These are phyloP conservation scores for Psittacula cyanocephala DNA, from an alignment of 2,113 vertebrate species.

Conservation along the genomic window DNA sequence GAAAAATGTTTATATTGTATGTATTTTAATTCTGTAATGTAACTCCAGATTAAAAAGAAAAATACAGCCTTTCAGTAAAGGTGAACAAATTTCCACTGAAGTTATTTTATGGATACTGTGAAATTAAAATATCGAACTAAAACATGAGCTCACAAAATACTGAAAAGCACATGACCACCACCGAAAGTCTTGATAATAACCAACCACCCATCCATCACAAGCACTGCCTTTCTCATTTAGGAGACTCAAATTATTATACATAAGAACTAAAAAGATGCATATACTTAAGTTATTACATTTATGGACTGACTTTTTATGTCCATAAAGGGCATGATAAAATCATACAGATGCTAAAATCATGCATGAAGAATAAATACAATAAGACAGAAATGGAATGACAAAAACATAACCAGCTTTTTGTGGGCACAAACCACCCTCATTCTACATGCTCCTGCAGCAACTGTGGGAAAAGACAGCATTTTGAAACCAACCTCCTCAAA, in stretches of 20 bases:
- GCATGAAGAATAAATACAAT: background rate
- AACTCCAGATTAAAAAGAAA: background rate
- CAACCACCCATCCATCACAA: background rate
- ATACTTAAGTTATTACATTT: background rate
- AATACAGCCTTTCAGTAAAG: background rate
- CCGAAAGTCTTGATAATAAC: background rate
- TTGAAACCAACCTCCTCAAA: background rate
- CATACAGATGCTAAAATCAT: background rate
- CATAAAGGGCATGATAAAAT: background rate
- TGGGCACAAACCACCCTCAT: background rate
- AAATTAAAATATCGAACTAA: background rate
- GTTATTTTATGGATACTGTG: background rate
- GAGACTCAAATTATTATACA: background rate
- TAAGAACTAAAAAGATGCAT: background rate
- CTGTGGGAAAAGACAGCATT: background rate
- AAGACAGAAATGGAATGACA: background rate
- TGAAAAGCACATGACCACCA: background rate
- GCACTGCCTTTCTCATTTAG: background rate
- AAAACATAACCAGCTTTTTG: background rate
- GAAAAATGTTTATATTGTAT: background rate
- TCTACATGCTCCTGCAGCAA: background rate
- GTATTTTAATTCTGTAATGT: background rate
- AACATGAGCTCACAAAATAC: background rate
- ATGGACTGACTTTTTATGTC: background rate
- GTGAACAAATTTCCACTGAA: background rate